These are phyloP conservation scores for Pteruthius melanotis DNA, from an alignment of 2,113 vertebrate species.

Conservation along the genomic window DNA sequence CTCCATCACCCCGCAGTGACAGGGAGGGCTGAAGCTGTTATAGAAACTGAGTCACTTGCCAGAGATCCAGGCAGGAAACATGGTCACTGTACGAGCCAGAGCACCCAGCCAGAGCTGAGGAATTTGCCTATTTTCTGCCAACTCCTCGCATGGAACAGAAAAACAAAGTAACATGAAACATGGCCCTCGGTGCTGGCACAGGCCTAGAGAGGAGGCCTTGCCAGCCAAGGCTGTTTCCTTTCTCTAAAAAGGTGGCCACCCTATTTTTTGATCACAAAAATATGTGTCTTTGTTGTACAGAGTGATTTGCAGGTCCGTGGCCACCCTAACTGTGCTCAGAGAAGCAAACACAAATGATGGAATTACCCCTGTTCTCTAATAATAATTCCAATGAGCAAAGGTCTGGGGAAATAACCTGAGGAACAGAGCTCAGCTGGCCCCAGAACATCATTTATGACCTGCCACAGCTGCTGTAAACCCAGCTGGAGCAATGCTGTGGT, in stretches of 20 bases:
- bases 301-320: not conserved
- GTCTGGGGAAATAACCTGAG: not conserved
- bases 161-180: slow-evolving; percentile 6
- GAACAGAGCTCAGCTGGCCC: not conserved
- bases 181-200: not conserved
- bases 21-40: not conserved
- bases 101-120: slow-evolving; percentile 1
- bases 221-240: not conserved
- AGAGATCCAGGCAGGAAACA: slow-evolving; percentile 39
- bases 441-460: not conserved
- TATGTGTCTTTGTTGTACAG: not conserved
- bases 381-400: not conserved
- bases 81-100: not conserved
- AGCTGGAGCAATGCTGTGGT: not conserved
- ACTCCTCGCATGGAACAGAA: not conserved
- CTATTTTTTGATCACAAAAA: not conserved
- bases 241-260: not conserved
- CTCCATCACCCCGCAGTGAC: not conserved
- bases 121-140: slow-evolving; percentile 49
- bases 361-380: not conserved
- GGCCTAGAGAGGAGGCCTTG: not conserved
- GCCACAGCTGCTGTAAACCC: not conserved
- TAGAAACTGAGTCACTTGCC: not conserved
- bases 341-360: not conserved
- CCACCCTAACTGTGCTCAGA: not conserved